These are phyloP conservation scores for Lycia hirtaria DNA, from an alignment of 2,888 invertebrate genomes.

Conservation along the genomic window DNA sequence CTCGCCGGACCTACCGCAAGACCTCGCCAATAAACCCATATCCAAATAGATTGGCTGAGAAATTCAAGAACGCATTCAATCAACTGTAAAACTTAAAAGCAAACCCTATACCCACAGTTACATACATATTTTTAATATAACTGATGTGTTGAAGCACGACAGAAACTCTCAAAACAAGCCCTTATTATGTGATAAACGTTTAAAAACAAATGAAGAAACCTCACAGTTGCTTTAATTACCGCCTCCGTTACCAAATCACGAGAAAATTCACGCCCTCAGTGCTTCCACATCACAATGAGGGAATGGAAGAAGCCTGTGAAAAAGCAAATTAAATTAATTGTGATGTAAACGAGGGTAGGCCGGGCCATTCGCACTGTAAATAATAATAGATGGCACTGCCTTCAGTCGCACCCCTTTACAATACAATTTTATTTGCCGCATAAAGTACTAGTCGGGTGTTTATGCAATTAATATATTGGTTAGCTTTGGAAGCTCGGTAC, in stretches of 20 bases:
- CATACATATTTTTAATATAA: conserved; percentile 54
- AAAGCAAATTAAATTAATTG: conserved; percentile 85
- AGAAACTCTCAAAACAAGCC: conserved; percentile 63
- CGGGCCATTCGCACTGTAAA: conserved; percentile 70
- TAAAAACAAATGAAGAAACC: conserved; percentile 79
- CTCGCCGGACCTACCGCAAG: conserved; percentile 43
- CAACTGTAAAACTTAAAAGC: conserved; percentile 5
- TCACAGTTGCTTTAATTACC: conserved; percentile 81
- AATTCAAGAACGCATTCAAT: conserved; percentile 12
- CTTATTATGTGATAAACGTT: conserved; percentile 68
- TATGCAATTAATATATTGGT: conserved; percentile 55
- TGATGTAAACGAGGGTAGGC: conserved; percentile 82
- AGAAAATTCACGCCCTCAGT: conserved; percentile 80
- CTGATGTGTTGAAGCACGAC: conserved; percentile 41
- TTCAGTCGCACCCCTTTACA: conserved; percentile 67
- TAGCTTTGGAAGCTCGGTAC: conserved; percentile 40
- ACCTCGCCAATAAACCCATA: conserved; percentile 29
- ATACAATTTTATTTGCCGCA: conserved; percentile 62
- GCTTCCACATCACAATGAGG: conserved; percentile 77
- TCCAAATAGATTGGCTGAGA: conserved; percentile 18
- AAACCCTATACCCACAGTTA: conserved; percentile 33
- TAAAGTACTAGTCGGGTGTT: conserved; percentile 52
- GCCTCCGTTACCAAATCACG: conserved; percentile 80
- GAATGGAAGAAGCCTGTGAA: conserved; percentile 82
- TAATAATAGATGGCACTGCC: conserved; percentile 71